These are phyloP conservation scores for Neopipo cinnamomea DNA, from an alignment of 2,113 vertebrate species.

Conservation along the genomic window DNA sequence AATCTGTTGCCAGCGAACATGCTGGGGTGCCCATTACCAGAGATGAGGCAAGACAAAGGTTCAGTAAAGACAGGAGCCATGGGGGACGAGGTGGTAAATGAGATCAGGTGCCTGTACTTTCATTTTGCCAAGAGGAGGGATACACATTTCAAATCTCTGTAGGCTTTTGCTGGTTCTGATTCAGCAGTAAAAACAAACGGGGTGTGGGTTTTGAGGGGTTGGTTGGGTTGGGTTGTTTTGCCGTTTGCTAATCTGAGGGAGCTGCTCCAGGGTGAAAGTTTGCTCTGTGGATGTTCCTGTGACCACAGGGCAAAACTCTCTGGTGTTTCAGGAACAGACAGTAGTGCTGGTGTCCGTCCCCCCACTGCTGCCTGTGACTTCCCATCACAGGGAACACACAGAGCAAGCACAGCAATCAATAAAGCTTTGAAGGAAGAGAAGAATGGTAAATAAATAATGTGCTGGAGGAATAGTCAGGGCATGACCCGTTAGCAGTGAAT, in stretches of 20 bases:
- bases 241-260: neutral
- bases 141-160: neutral
- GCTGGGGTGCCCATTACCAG: neutral
- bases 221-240: neutral
- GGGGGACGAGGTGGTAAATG: neutral
- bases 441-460: neutral
- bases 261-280: neutral
- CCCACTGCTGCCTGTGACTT: accelerated
- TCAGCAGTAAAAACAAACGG: neutral
- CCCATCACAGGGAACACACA: neutral
- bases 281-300: neutral
- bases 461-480: neutral
- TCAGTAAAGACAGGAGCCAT: neutral
- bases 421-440: neutral
- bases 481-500: neutral
- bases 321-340: neutral
- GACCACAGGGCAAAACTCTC: neutral
- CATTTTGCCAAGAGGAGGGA: neutral
- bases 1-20: neutral
- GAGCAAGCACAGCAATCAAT: neutral
- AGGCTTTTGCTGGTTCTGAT: neutral
- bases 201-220: neutral
- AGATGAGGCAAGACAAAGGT: neutral
- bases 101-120: neutral
- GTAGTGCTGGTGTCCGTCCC: neutral